Base-by-base conservation (phyloP, 2,113 vertebrate genomes). In the Pionites leucogaster region DNA sequence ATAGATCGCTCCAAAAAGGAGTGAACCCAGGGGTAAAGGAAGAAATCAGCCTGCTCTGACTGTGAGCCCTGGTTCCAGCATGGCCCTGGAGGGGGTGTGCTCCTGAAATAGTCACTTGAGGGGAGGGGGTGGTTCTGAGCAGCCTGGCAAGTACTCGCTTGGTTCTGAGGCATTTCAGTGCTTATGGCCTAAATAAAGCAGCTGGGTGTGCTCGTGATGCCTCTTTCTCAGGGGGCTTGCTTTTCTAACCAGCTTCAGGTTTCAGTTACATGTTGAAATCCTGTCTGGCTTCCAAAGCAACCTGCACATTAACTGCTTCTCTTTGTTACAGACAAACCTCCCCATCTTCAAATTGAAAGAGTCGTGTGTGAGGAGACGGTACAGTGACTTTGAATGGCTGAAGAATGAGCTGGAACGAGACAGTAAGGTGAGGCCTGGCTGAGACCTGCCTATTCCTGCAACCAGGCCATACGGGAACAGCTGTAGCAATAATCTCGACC, bases 301-400 rank as follows among this genome's bases (percentile, higher is more conserved):
- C 72, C 62, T 80, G 62, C n/a, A 67, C 9, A 63, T 76, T 37
- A 78, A 65, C 31, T 44, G 23, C 33, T 78, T 42, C 82, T 85
- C 44, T 72, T 96, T 4, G 5, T 93, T 93, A 18, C 96, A 99
- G 99, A 99, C 99, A 93, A 99, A 99, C 95, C 99, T 99, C 82
- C 99, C 99, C 33, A 99, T 99, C 98, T 99, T 99, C 97, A 99
- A 99, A 97, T 91, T 99, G 98, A 99, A 99, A 97, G 99, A 99
- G 69, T 99, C 99, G 0, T 99, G 98, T 69, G 99, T 99, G 93
- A 98, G 99, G 89, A 98, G 99, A 98, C 98, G 99, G 98, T 99
- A 99, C 97, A 99, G 99, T 8, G 99, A 99, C 97, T 99, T 99
- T 91, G 99, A 99, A 82, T 99, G 99, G 99, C 96, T 99, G 97